Conservation (phyloP, 2,888 invertebrate genomes). For the Drosophila borborema region DNA sequence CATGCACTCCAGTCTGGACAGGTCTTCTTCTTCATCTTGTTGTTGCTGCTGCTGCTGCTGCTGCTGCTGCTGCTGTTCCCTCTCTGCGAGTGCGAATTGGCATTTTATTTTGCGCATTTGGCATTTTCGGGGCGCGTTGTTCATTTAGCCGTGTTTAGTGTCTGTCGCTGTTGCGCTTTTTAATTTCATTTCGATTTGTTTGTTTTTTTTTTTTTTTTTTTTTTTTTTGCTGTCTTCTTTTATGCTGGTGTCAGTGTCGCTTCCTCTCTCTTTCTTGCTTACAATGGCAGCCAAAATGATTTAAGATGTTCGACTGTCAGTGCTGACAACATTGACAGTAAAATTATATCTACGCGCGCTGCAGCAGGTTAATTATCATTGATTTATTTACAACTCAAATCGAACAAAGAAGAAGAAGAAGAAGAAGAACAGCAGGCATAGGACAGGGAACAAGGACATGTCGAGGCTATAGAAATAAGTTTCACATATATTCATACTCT, state of each 20-base stretch:
- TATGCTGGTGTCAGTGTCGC: constrained; percentile 29
- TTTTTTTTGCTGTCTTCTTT: not conserved
- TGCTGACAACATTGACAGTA: constrained; percentile 78
- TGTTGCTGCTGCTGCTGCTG: too few species aligned
- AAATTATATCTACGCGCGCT: constrained; percentile 79
- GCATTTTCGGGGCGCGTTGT: constrained; percentile 75
- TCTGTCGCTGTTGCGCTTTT: constrained; percentile 73
- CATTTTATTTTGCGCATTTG: constrained; percentile 74
- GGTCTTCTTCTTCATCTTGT: too few species aligned
- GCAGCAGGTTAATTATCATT: constrained; percentile 76
- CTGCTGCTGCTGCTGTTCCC: not conserved
- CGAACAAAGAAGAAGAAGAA: constrained; percentile 3
- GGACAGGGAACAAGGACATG: not conserved
- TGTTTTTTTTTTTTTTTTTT: not conserved
- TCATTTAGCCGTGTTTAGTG: constrained; percentile 77
- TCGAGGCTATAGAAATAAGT: not conserved
- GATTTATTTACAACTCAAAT: constrained; percentile 73
- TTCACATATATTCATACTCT: not conserved
- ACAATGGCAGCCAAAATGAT: constrained; percentile 66
- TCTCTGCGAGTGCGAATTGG: constrained; percentile 73
- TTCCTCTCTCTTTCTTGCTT: not conserved
- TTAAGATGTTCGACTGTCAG: constrained; percentile 80
- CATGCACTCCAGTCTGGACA: not conserved
- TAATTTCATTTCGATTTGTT: constrained; percentile 56
- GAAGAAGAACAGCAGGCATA: not conserved